phyloP scores from a whole-genome alignment of 2,888 invertebrate genomes.

The Heliothis peltigera region DNA sequence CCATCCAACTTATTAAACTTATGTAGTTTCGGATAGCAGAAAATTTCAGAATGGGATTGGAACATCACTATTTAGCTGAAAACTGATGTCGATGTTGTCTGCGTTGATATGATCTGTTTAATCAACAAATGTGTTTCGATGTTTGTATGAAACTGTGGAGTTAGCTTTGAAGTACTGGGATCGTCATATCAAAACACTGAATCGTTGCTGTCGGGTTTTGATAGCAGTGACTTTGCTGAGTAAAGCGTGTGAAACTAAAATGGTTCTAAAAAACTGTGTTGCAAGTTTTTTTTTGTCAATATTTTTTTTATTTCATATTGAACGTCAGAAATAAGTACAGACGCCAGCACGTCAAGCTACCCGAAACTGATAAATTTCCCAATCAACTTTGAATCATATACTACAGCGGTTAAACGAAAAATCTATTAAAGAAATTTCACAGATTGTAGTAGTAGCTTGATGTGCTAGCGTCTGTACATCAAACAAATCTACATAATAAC shows the following conservation, averaged over 20 bases:
- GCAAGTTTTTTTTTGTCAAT: not conserved
- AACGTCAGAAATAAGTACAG: too few relatives aligned
- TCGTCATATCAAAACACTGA: not conserved
- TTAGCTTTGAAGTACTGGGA: conserved; percentile 1
- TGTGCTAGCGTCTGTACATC: too few relatives aligned
- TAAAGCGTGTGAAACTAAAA: not conserved
- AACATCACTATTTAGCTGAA: conserved; percentile 42
- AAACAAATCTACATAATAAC: too few relatives aligned
- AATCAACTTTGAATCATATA: too few relatives aligned
- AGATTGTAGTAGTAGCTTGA: too few relatives aligned
- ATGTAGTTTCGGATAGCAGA: conserved; percentile 45
- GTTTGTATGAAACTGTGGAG: conserved; percentile 6
- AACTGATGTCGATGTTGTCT: conserved; percentile 31
- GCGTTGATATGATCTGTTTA: conserved; percentile 48
- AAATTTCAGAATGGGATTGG: conserved; percentile 46
- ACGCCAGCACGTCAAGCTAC: too few relatives aligned
- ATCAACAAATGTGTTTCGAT: conserved; percentile 51
- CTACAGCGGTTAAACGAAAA: too few relatives aligned
- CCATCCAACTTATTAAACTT: conserved; percentile 58
- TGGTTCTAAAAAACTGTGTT: not conserved
- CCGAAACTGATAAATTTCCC: too few relatives aligned
- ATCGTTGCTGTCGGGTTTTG: not conserved
- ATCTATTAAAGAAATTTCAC: too few relatives aligned
- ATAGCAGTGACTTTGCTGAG: not conserved
- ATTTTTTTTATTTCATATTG: too few relatives aligned